These are phyloP conservation scores for Hippocampus abdominalis DNA, from an alignment of 2,113 vertebrate species.

Conservation along the genomic window DNA sequence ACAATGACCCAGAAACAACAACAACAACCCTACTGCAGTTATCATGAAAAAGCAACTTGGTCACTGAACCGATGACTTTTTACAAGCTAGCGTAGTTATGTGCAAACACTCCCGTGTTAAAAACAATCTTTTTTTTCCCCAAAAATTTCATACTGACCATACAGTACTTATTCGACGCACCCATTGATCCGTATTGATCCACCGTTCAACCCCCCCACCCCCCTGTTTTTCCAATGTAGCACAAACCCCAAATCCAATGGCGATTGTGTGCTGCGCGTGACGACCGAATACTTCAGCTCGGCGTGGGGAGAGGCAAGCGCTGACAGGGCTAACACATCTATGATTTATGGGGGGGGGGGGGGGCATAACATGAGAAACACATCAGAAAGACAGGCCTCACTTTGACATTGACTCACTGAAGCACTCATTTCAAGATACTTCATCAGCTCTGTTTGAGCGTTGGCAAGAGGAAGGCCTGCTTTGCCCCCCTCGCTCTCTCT, in stretches of 20 bases:
- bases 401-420: conserved; percentile 39
- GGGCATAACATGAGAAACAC: conserved; percentile 59
- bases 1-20: conserved; percentile 37
- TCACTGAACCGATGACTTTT: too few species aligned
- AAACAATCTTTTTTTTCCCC: too few species aligned
- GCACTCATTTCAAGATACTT: conserved; percentile 18
- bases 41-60: too few species aligned
- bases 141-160: not conserved
- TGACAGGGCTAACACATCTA: conserved; percentile 37
- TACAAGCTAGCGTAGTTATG: too few species aligned
- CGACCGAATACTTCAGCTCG: conserved; percentile 29
- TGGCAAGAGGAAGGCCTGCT: conserved; percentile 13
- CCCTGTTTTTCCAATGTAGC: conserved; percentile 11
- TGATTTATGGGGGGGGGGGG: conserved; percentile 65
- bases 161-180: conserved; percentile 2
- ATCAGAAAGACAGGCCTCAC: conserved; percentile 47
- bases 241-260: conserved; percentile 6
- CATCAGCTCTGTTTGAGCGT: conserved; percentile 11
- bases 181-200: conserved; percentile 31
- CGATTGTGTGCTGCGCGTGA: conserved; percentile 26
- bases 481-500: not conserved
- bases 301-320: conserved; percentile 8
- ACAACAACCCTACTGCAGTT: too few species aligned
- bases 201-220: not conserved
- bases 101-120: too few species aligned